These are phyloP conservation scores for Turdus rufiventris DNA, from an alignment of 2,113 vertebrate genomes.

Conservation along the genomic window DNA sequence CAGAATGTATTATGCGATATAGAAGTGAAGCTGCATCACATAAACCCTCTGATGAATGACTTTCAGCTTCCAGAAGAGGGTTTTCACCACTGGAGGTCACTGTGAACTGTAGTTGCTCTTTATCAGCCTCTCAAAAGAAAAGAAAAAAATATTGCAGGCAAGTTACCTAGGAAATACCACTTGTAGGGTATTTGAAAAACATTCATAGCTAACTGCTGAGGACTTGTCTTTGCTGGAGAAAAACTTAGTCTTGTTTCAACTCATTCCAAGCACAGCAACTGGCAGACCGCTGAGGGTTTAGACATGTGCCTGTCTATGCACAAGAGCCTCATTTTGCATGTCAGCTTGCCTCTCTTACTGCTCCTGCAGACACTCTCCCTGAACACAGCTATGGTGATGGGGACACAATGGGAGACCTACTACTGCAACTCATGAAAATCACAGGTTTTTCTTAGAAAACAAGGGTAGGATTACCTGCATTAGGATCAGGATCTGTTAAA, in stretches of 20 bases:
- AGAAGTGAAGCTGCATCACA: background rate
- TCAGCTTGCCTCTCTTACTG: background rate
- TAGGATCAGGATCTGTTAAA: background rate
- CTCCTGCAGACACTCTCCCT: background rate
- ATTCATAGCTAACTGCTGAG: background rate
- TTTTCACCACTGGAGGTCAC: slow-evolving; percentile 64
- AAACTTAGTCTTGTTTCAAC: background rate
- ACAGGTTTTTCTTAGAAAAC: fast-evolving
- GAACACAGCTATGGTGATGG: background rate
- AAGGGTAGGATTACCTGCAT: background rate
- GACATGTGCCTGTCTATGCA: background rate
- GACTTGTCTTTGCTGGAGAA: background rate
- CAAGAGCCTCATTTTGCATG: background rate
- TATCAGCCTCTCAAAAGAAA: background rate
- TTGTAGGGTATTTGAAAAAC: background rate
- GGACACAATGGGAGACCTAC: background rate
- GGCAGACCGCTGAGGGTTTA: background rate
- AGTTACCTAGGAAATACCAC: background rate
- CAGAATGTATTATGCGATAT: background rate
- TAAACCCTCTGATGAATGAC: background rate
- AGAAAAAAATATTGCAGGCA: background rate
- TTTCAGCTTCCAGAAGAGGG: background rate
- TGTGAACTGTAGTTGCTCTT: slow-evolving; percentile 25
- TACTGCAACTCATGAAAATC: background rate
- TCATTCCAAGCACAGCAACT: background rate